Conservation (phyloP, 1,140 invertebrate species). For the Drosophila ercepeae region DNA sequence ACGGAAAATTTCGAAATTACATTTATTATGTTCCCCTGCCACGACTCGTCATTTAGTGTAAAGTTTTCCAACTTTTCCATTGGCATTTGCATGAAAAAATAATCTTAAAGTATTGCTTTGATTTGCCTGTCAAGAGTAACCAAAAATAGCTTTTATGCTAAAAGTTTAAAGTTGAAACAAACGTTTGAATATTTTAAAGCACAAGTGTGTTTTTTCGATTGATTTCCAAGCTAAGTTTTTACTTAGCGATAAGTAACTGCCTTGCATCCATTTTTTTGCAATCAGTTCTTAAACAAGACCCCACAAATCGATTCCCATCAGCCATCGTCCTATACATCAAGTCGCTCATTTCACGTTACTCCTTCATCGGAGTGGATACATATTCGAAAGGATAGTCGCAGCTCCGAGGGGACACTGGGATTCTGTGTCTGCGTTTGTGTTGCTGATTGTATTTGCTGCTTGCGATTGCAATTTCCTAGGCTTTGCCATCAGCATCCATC, state of each 20-base stretch:
- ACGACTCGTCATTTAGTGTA: constrained; percentile 37
- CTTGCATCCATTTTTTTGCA: constrained; percentile 7
- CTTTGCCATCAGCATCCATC: constrained; percentile 30
- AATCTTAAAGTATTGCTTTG: constrained; percentile 27
- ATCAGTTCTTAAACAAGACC: constrained; percentile 18
- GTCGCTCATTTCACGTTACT: constrained; percentile 33
- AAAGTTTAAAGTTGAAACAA: too few species aligned
- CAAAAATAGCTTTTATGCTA: constrained; percentile 29
- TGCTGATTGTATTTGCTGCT: constrained; percentile 68
- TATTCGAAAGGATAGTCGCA: constrained; percentile 4
- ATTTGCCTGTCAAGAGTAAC: constrained; percentile 22
- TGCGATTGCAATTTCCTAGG: constrained; percentile 67
- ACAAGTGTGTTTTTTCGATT: not conserved
- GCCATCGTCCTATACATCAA: constrained; percentile 26
- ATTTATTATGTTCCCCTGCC: constrained; percentile 58
- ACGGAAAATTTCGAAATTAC: constrained; percentile 57
- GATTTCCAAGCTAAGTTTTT: not conserved
- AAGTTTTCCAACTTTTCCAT: constrained; percentile 21
- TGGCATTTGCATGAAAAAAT: constrained; percentile 11
- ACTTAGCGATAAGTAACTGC: constrained; percentile 31
- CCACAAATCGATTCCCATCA: constrained; percentile 42
- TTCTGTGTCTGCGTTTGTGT: constrained; percentile 40
- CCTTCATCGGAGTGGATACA: not conserved
- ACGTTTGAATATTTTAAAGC: not conserved
- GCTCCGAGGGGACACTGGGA: constrained; percentile 14